phyloP scores from a whole-genome alignment of 2,113 vertebrate species.

The Myotis yumanensis region DNA sequence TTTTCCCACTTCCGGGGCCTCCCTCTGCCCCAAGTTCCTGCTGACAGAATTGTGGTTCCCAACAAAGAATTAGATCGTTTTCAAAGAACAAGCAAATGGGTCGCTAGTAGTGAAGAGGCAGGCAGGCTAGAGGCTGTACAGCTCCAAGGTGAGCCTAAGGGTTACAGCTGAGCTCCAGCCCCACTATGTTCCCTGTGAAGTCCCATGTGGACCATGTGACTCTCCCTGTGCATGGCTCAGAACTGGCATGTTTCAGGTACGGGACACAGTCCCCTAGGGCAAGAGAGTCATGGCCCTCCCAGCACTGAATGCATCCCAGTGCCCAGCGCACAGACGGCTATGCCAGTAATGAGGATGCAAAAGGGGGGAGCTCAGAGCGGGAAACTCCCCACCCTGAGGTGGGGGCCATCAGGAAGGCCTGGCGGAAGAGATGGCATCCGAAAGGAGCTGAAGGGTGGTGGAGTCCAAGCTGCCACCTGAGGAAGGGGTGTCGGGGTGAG shows the following conservation, averaged over 20 bases:
- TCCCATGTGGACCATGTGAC: background rate
- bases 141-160: background rate
- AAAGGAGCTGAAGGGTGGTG: background rate
- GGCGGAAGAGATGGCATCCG: background rate
- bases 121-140: background rate
- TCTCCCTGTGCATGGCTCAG: background rate
- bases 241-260: background rate
- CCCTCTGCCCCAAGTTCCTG: background rate
- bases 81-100: background rate
- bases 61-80: background rate
- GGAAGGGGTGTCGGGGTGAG: background rate
- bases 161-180: background rate
- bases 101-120: background rate
- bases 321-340: background rate
- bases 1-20: background rate
- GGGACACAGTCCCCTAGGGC: background rate
- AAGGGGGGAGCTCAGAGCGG: background rate
- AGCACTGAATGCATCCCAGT: background rate
- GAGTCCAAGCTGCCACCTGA: background rate
- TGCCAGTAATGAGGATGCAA: background rate
- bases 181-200: rapidly evolving
- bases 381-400: background rate
- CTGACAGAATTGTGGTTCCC: background rate
- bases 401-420: background rate
- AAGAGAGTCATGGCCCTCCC: background rate